These are phyloP conservation scores for Eulemur albifrons DNA, from an alignment of 2,797 vertebrate species.

Conservation along the genomic window DNA sequence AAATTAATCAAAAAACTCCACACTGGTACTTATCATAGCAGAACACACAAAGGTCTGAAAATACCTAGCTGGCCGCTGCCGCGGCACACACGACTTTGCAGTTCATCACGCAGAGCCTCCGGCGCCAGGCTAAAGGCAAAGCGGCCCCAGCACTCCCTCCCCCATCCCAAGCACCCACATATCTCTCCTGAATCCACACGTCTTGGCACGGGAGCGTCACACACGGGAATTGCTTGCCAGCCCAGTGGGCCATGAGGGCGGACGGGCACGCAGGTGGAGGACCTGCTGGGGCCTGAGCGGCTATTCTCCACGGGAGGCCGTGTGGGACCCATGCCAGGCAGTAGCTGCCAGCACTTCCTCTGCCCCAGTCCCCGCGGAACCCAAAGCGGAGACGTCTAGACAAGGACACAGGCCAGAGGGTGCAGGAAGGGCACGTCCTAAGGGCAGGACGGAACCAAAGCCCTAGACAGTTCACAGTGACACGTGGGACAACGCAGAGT, in stretches of 20 bases:
- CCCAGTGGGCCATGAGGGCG: background rate
- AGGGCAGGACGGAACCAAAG: background rate
- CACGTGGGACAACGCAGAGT: background rate
- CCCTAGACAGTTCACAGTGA: background rate
- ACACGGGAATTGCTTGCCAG: background rate
- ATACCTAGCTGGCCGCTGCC: slow-evolving; percentile 79
- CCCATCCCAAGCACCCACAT: rapidly evolving
- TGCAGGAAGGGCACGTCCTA: background rate
- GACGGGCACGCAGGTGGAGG: background rate
- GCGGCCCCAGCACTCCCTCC: background rate
- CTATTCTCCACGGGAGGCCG: background rate
- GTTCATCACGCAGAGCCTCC: slow-evolving; percentile 74
- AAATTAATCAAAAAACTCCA: slow-evolving; percentile 75
- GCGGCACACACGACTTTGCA: slow-evolving; percentile 58
- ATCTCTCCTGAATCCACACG: background rate
- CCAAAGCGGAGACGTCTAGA: background rate
- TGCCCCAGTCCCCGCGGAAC: background rate
- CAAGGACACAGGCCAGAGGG: background rate
- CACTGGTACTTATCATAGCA: slow-evolving; percentile 68
- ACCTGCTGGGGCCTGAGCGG: background rate
- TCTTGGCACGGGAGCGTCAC: background rate
- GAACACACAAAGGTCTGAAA: slow-evolving; percentile 69
- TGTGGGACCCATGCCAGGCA: background rate
- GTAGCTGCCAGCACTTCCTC: background rate
- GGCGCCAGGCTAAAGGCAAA: slow-evolving; percentile 59